A percentile compares a stretch with the other conserved stretches of the same genome.
These are phyloP conservation scores for Schizopygopsis malacanthus DNA, from an alignment of 2,797 vertebrate species.

Conservation along the genomic window DNA sequence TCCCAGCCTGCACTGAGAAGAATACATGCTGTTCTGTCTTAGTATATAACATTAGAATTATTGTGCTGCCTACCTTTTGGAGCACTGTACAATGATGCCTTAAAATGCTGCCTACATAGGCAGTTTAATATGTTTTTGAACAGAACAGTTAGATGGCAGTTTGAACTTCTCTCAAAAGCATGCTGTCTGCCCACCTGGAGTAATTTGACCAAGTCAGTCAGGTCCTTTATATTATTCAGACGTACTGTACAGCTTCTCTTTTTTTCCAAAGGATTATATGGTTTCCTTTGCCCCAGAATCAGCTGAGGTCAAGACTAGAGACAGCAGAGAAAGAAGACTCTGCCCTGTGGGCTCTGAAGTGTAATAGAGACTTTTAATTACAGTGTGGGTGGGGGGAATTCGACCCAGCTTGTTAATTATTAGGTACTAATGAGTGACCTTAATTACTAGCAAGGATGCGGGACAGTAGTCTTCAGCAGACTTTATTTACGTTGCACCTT, in stretches of 20 bases:
- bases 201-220: slow-evolving; percentile 10
- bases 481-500: slow-evolving; percentile 23
- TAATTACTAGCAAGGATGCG: slow-evolving; percentile 37
- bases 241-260: slow-evolving; percentile 1
- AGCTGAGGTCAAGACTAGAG: slow-evolving; percentile 30
- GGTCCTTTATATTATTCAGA: slow-evolving; percentile 37
- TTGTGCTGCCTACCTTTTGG: background rate
- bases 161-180: background rate
- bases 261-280: slow-evolving; percentile 15
- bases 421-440: slow-evolving; percentile 43
- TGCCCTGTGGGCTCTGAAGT: slow-evolving; percentile 25
- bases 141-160: background rate
- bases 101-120: slow-evolving; percentile 1
- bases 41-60: background rate
- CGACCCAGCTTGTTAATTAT: slow-evolving; percentile 37
- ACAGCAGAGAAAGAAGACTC: slow-evolving; percentile 17
- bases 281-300: slow-evolving; percentile 15
- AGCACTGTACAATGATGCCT: background rate
- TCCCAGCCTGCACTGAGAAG: background rate
- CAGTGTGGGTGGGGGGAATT: slow-evolving; percentile 20
- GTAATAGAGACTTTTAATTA: slow-evolving; percentile 47
- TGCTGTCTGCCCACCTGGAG: background rate
- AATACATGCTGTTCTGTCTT: background rate
- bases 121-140: slow-evolving; percentile 6
- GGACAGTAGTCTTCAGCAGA: slow-evolving; percentile 21